These are phyloP conservation scores for Heliothis subflexa DNA, from an alignment of 1,140 invertebrate species.

Conservation along the genomic window DNA sequence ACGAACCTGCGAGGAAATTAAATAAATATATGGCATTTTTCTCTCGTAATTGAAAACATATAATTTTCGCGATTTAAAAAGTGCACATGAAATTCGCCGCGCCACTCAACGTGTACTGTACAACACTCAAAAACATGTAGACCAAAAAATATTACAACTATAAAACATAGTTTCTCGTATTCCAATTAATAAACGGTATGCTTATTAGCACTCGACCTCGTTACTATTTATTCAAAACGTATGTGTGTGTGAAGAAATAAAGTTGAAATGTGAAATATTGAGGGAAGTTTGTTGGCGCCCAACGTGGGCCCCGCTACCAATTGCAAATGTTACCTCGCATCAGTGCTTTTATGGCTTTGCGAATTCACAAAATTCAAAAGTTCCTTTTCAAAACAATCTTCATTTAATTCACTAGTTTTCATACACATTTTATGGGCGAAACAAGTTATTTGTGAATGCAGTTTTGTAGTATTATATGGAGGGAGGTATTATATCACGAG, in stretches of 20 bases:
- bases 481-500: not conserved
- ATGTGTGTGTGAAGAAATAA: constrained; percentile 58
- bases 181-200: constrained; percentile 39
- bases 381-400: constrained; percentile 59
- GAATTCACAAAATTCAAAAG: constrained; percentile 58
- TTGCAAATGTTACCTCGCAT: constrained; percentile 66
- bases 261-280: constrained; percentile 53
- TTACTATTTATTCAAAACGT: constrained; percentile 44
- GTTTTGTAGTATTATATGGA: constrained; percentile 22
- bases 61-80: not conserved
- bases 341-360: constrained; percentile 64
- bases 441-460: constrained; percentile 17
- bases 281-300: constrained; percentile 65
- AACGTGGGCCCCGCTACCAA: constrained; percentile 56
- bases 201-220: constrained; percentile 50
- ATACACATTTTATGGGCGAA: constrained; percentile 39
- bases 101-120: not conserved
- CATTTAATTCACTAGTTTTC: constrained; percentile 52
- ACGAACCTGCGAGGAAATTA: not conserved
- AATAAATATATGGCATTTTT: not conserved
- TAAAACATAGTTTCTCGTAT: constrained; percentile 31
- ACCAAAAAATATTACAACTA: constrained; percentile 37
- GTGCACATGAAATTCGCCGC: not conserved
- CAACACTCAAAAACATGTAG: constrained; percentile 29
- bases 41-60: not conserved